Percentiles rank a stretch among this genome's conserved stretches.
These are phyloP conservation scores for Notechis scutatus DNA, from an alignment of 2,113 vertebrate genomes.

Conservation along the genomic window DNA sequence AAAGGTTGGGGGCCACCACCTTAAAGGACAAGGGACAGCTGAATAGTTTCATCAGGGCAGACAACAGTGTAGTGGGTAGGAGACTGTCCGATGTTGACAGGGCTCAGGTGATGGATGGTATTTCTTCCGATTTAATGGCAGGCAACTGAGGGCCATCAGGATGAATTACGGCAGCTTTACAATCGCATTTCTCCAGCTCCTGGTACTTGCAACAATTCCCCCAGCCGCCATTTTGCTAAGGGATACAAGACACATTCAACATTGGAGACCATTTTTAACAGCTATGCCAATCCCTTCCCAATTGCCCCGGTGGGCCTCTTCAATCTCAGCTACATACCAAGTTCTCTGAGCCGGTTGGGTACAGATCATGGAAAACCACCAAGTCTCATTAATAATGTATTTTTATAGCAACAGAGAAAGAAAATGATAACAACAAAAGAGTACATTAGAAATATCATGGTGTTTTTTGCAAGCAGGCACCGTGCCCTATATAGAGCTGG, in stretches of 20 bases:
- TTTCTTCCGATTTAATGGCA: slow-evolving; percentile 14
- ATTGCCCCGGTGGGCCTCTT: slow-evolving; percentile 15
- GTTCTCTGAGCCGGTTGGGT: slow-evolving; percentile 1
- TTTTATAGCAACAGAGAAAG: slow-evolving; percentile 3
- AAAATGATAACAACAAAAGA: not conserved
- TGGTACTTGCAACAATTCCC: slow-evolving; percentile 16
- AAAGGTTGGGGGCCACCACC: too few species aligned
- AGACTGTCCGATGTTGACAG: slow-evolving; percentile 3
- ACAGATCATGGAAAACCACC: not conserved
- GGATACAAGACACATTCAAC: slow-evolving; percentile 29
- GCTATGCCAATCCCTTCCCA: slow-evolving; percentile 28
- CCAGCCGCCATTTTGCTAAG: slow-evolving; percentile 19
- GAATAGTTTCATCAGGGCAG: not conserved
- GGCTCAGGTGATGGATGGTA: slow-evolving; percentile 14
- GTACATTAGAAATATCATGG: not conserved
- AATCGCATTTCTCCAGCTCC: slow-evolving; percentile 1
- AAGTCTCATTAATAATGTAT: slow-evolving; percentile 29
- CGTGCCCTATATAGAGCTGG: not conserved
- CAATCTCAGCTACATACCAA: slow-evolving; percentile 16
- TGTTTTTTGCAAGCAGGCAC: not conserved
- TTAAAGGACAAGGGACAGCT: not conserved
- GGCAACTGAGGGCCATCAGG: slow-evolving; percentile 21
- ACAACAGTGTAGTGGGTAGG: not conserved
- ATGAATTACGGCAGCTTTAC: slow-evolving; percentile 28
- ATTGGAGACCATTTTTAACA: slow-evolving; percentile 16